Evolutionary conservation across 2,113 vertebrate species (phyloP), one percentile per base, ranked within the genome.

Genomic region (Lota lota): DNA sequence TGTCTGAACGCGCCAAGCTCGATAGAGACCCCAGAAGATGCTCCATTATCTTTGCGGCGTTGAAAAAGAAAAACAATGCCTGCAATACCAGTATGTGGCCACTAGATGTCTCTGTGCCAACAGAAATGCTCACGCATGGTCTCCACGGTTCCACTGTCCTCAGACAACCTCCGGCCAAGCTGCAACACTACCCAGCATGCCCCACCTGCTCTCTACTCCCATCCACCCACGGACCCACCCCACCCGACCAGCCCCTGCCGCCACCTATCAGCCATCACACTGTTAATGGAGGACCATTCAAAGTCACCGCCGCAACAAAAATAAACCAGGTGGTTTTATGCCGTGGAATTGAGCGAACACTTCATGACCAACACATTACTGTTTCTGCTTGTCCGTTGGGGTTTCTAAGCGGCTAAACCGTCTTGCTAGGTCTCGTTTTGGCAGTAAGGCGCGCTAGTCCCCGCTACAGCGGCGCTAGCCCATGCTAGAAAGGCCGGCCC

Each of bases 21-120:
- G 1, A 40, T n/a, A n/a, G n/a, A n/a, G n/a, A n/a, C n/a, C n/a
- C n/a, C n/a, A n/a, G n/a, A 40, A 40, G 36, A 40, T 11, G 36
- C 36, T 40, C 36, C 7, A 40, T 40, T 40, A 40, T 10, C 36
- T 11, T 1, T 40, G 24, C 36, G 2, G 21, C 1, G 36, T 22
- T n/a, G 54, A 33, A 21, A 57, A 51, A 57, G 22, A 67, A 51
- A 67, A 22, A 33, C 22, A 40, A 22, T 15, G 28, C 0, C 68
- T 78, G 87, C 77, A 89, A 70, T 85, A 40, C 8, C 79, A 19
- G 0, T 0, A 21, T 18, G 16, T 18, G 73, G 24, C 89, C 90
- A 88, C 84, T 61, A 89, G 90, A 88, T 89, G 90, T 88, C 90
- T 75, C 83, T 70, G 66, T 83, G 71, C 79, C 71, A 84, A 88